These are phyloP conservation scores for Phrynosoma blainvillii DNA, from an alignment of 2,113 vertebrate genomes.

Conservation along the genomic window DNA sequence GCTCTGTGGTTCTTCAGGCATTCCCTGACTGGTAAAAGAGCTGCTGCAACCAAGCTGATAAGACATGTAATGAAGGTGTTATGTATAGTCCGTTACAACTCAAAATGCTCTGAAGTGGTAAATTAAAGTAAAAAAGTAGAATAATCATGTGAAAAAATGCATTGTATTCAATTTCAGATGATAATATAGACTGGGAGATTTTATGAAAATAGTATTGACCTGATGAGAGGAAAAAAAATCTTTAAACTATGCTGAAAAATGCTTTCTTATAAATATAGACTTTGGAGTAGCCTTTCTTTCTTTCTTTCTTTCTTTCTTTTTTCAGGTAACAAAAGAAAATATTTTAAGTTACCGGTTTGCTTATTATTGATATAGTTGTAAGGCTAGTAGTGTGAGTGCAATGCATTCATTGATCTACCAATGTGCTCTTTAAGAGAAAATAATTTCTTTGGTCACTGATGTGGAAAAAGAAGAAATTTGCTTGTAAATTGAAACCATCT, in stretches of 20 bases:
- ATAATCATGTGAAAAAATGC: not conserved
- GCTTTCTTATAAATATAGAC: not conserved
- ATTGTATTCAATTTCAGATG: not conserved
- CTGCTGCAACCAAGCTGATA: no score
- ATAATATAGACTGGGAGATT: not conserved
- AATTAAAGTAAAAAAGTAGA: not conserved
- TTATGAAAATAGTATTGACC: not conserved
- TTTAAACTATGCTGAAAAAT: conserved; percentile 8
- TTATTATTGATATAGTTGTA: conserved; percentile 44
- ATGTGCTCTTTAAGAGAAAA: conserved; percentile 34
- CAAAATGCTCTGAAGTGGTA: not conserved
- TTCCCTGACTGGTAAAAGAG: no score
- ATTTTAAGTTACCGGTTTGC: conserved; percentile 36
- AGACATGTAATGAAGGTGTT: no score
- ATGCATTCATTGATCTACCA: not conserved
- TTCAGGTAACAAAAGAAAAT: conserved; percentile 45
- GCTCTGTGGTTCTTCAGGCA: no score
- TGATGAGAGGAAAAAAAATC: not conserved
- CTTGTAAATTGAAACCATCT: not conserved
- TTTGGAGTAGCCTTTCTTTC: not conserved
- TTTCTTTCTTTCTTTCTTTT: no score
- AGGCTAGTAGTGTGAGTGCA: not conserved
- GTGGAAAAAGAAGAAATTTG: not conserved
- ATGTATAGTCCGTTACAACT: not conserved
- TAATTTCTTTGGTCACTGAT: conserved; percentile 25